Base-by-base conservation (phyloP, 2,113 vertebrate species). In the Setophaga petechia region DNA sequence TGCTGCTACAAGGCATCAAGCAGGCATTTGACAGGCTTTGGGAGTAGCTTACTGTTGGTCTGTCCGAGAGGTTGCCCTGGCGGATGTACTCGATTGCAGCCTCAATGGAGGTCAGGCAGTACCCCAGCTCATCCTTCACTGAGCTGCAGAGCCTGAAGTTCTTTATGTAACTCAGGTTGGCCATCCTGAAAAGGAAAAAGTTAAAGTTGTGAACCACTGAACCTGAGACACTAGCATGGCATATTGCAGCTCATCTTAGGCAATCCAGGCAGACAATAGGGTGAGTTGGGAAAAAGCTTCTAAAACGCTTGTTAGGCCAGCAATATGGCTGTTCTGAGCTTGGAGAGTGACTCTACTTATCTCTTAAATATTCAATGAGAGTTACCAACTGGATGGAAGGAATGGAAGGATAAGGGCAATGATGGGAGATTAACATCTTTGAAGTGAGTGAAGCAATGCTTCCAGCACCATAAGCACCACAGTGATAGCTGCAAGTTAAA, bases 161-260 rank as follows among this genome's bases (percentile, higher is more conserved):
- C 97, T 99, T 99, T 81, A 99, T 99, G 94, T 99, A 99, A 97
- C 98, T 99, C 97, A 99, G 97, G 95, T 99, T 99, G 69, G 99
- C 99, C 98, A 99, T 99, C 99, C 99, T 99, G 96, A 0, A 20
- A 71, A 59, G 23, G 83, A 74, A 28, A 66, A 78, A 80, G 74
- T 57, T 74, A 54, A 84, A 85, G 43, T 23, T 7, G 9, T 65
- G 20, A 94, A 61, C 4, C 16, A 65, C n/a, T 25, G 25, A 69
- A 82, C n/a, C 15, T 25, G 27, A 92, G 1, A 65, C 17, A 73
- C 9, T 6, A 69, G 20, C 20, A 73, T 9, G 7, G 59, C 4
- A 52, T 13, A 91, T 3, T 41, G 7, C 28, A 93, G 23, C 23
- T 77, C 24, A 49, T 12, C 6, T 63, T 19, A 37, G 20, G 39